Conservation (phyloP, 2,113 vertebrate species). For the Peucedramus taeniatus region DNA sequence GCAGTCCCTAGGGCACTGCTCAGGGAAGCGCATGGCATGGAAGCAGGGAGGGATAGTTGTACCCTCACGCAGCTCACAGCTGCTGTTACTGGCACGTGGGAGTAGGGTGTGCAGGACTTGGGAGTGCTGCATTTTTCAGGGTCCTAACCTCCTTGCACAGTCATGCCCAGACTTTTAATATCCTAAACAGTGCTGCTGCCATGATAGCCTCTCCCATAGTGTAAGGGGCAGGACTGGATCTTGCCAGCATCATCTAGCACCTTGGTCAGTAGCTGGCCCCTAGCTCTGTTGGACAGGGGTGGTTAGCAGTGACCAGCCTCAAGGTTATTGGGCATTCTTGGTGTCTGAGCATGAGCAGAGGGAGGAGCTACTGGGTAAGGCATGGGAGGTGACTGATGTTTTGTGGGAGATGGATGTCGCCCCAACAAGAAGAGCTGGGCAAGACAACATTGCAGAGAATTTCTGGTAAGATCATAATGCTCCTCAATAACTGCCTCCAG, state of each 20-base stretch:
- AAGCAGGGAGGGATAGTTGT: neutral
- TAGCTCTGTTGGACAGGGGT: neutral
- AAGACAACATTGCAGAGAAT: neutral
- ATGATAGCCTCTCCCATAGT: neutral
- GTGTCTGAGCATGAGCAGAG: neutral
- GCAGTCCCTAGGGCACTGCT: neutral
- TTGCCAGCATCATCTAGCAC: neutral
- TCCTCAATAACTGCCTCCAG: neutral
- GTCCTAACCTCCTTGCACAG: neutral
- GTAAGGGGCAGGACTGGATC: neutral
- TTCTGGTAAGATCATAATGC: neutral
- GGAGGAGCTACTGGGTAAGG: neutral
- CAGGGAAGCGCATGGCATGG: neutral
- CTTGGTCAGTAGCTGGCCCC: neutral
- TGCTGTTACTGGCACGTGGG: neutral
- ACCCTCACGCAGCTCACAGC: neutral
- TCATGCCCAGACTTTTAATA: neutral
- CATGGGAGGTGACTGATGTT: neutral
- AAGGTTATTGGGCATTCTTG: accelerated
- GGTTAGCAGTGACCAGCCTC: neutral
- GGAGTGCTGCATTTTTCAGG: neutral
- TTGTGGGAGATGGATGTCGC: accelerated
- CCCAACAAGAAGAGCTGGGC: neutral
- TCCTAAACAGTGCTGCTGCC: neutral
- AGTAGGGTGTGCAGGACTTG: neutral